Base-by-base conservation (phyloP, 2,888 invertebrate species). In the Tryphoninae sp. region DNA sequence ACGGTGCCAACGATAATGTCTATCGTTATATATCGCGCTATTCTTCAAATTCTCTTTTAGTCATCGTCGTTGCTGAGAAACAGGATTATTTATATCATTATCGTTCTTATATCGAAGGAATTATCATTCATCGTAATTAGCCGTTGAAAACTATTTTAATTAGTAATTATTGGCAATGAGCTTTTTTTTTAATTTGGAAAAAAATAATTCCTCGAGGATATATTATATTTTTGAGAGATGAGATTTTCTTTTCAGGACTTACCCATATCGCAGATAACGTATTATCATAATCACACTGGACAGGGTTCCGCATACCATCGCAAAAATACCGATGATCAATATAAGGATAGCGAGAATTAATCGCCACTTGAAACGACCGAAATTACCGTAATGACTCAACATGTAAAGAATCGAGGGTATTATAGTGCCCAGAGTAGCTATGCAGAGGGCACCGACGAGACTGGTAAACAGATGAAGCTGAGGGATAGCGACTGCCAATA, bases 351-450 rank as follows among this genome's bases (percentile, higher is more conserved):
- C 84, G 40, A 86, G 49, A 51, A 87, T 62, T 75, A 89, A 69
- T 81, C 83, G 87, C 88, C 89, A 88, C n/a, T 82, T 83, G 51
- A 65, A 85, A 61, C 55, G 85, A 13, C 87, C 88, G 55, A 83
- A 87, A 68, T 88, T 72, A 7, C 82, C 84, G 65, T 84, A 72
- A 69, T 88, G 64, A 22, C 85, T 85, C 49, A 89, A 80, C 22
- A 87, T 81, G 65, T 87, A 86, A 33, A 89, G 81, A 26, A 69
- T 78, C 8, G 84, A 74, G 16, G 89, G 89, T 42, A 89, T 85
- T 49, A 87, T 26, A 8, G 85, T 85, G n/a, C 87, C 85, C 11
- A 89, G 84, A 22, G 83, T 85, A 9, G 88, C 84, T n/a, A 86
- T 83, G 69, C 86, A 86, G 13, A 87, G 45, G 19, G 85, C 81